Conservation (phyloP, 2,113 vertebrate genomes). For the Psilopsiagon aurifrons region DNA sequence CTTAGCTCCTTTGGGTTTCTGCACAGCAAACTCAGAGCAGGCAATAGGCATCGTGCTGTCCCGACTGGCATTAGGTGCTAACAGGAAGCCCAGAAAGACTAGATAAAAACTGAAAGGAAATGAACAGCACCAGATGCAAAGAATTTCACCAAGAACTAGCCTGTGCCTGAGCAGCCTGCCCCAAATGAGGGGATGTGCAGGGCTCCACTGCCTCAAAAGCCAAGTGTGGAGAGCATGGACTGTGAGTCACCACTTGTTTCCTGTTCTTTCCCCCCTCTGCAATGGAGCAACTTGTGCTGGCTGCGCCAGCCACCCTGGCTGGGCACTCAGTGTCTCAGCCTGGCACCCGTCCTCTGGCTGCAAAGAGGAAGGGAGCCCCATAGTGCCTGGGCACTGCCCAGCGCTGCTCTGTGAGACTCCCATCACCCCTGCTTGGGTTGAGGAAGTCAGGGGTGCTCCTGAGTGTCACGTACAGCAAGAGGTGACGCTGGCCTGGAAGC, state of each 20-base stretch:
- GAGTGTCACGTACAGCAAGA: background rate
- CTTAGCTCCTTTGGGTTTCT: background rate
- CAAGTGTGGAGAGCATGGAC: background rate
- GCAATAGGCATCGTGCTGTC: background rate
- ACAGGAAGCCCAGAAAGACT: slow-evolving; percentile 54
- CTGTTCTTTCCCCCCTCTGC: background rate
- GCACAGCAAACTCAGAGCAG: background rate
- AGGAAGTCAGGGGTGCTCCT: background rate
- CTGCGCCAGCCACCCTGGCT: background rate
- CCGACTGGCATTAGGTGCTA: background rate
- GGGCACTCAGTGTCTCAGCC: background rate
- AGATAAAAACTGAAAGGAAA: slow-evolving; percentile 67
- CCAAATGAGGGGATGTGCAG: background rate
- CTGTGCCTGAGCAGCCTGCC: background rate
- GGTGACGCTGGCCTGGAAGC: background rate
- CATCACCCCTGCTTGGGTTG: background rate
- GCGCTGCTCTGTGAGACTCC: background rate
- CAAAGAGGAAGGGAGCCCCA: rapidly evolving
- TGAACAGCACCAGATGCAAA: slow-evolving; percentile 12
- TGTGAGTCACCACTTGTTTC: slow-evolving; percentile 29
- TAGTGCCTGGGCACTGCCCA: rapidly evolving
- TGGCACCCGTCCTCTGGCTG: background rate
- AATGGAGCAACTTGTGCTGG: background rate
- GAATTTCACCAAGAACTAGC: background rate
- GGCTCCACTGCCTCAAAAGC: slow-evolving; percentile 24